A percentile compares a stretch with the other conserved stretches of the same genome.
Evolutionary conservation across 2,113 vertebrate species (phyloP).

Genomic region (Petrocephalus microphthalmus): DNA sequence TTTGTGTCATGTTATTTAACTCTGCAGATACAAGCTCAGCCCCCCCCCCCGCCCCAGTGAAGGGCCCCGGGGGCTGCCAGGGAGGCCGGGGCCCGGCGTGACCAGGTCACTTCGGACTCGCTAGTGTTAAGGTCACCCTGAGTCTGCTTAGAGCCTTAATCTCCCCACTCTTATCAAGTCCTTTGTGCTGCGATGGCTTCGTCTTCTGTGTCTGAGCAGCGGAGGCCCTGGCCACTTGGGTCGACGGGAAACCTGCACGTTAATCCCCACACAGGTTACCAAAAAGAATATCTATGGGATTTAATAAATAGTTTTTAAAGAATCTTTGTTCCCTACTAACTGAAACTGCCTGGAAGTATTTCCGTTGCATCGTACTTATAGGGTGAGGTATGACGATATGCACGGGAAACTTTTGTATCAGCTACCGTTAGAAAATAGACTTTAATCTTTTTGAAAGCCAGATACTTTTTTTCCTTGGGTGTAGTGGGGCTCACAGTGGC

Average conservation of each 20-base stretch:
- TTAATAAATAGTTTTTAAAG: not conserved
- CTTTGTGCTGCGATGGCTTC: not conserved
- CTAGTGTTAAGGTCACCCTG: not conserved
- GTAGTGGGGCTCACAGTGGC: not conserved
- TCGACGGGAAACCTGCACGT: not conserved
- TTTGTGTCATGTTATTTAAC: conserved; percentile 52
- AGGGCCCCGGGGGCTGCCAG: conserved; percentile 16
- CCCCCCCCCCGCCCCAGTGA: not conserved
- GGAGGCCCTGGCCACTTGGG: not conserved
- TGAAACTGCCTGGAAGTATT: not conserved
- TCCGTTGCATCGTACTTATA: not conserved
- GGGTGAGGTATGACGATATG: not conserved
- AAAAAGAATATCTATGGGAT: not conserved
- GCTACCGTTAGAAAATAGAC: not conserved
- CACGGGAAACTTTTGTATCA: not conserved
- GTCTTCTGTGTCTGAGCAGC: not conserved
- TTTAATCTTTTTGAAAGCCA: not conserved
- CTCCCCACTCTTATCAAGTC: not conserved
- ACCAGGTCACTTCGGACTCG: not conserved
- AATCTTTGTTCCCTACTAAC: not conserved
- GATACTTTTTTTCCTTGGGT: not conserved
- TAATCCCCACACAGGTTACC: not conserved
- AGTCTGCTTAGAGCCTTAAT: not conserved
- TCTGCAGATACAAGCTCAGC: conserved; percentile 27
- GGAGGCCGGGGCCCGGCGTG: conserved; percentile 24